Evolutionary conservation across 2,797 vertebrate genomes (phyloP), one percentile per base, ranked within the genome.

Genomic region (Siniperca undulata): DNA sequence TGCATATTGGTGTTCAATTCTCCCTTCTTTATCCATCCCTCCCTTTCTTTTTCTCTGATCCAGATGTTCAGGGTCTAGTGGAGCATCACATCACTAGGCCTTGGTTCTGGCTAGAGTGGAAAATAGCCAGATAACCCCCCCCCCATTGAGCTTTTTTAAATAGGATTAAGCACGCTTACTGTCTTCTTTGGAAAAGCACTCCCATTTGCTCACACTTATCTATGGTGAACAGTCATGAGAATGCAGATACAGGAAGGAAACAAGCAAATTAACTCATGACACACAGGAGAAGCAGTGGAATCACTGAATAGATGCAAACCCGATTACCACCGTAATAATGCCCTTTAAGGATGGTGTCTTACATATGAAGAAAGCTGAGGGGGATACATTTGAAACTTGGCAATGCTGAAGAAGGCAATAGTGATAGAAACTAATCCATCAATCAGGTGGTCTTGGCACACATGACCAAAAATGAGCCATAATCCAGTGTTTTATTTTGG

Each of bases 131-230:
- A 61, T 24, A 65, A 67, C 40, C 83, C 84, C 64, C 20, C 66
- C 83, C 84, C 86, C n/a, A 0, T 17, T 78, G 83, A 88, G 87
- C 83, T 87, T 82, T 93, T 68, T 93, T 74, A 91, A 93, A 94
- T 86, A 89, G 92, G 93, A 95, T 95, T 94, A 92, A 77, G 74
- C 74, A 70, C 42, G 83, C 91, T 91, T 89, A 88, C 88, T 92
- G 91, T 91, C 90, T 90, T 93, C 86, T 86, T 91, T 90, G 89
- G 87, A 83, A 82, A 88, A 81, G 67, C 78, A 82, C 88, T 80
- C 91, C 85, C 84, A 90, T 94, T 93, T 92, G 80, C 88, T 89
- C 78, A 80, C 88, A 93, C 90, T 93, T 94, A 94, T 94, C 92
- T 83, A 80, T 86, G 78, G 86, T 84, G 82, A 93, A 88, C 91